These are phyloP conservation scores for Saccostrea echinata DNA, from an alignment of 1,140 invertebrate species.

Conservation along the genomic window DNA sequence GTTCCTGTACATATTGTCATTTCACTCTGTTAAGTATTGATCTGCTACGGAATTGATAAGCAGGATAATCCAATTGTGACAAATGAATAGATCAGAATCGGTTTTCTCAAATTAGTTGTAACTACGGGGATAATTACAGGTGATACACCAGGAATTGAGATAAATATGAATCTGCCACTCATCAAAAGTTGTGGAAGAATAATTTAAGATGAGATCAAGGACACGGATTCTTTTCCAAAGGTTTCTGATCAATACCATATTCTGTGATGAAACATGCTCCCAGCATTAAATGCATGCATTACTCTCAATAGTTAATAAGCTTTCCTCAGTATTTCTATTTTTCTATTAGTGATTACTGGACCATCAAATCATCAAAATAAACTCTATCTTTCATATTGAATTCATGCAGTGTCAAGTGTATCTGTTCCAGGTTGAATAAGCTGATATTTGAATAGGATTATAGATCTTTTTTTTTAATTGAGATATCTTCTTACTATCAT, in stretches of 20 bases:
- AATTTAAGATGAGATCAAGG: not conserved
- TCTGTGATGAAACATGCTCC: not conserved
- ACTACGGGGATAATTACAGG: slow-evolving; percentile 5
- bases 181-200: not conserved
- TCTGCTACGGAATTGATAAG: slow-evolving; percentile 23
- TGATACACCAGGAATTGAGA: not conserved
- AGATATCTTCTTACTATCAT: not conserved
- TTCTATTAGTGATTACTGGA: not conserved
- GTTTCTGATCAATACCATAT: slow-evolving; percentile 13
- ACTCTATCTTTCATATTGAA: slow-evolving; percentile 2
- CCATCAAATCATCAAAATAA: not conserved
- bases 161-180: not conserved
- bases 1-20: not conserved
- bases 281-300: not conserved
- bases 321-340: not conserved
- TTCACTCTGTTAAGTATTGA: slow-evolving; percentile 6
- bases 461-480: not conserved
- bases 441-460: not conserved
- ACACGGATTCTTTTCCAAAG: not conserved
- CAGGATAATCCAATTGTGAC: slow-evolving; percentile 27
- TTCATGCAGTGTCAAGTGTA: no score
- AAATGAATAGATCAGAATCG: slow-evolving; percentile 27
- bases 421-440: not conserved
- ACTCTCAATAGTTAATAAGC: not conserved
- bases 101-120: slow-evolving; percentile 16